Evolutionary conservation across 2,888 invertebrate genomes (phyloP).

Genomic region (Drosophila koepferae): DNA sequence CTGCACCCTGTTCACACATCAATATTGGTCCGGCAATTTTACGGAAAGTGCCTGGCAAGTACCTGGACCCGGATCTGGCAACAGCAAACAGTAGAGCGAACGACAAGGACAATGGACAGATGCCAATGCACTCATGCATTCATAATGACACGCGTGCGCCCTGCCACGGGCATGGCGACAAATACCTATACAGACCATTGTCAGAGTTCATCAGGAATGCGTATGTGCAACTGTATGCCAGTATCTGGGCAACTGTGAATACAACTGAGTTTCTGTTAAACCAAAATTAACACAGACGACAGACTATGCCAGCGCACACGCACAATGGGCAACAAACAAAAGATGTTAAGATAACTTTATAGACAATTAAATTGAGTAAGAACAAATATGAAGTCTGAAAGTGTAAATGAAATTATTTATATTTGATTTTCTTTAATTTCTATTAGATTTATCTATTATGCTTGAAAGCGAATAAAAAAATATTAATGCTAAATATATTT

Average conservation of each 20-base stretch:
- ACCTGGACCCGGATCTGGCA: conserved; percentile 11
- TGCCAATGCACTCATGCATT: conserved; percentile 67
- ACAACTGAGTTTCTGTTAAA: conserved; percentile 17
- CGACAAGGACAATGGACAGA: conserved; percentile 64
- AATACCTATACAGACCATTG: conserved; percentile 8
- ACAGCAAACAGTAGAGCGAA: conserved; percentile 18
- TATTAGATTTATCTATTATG: no score
- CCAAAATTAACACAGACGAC: conserved; percentile 18
- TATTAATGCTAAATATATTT: no score
- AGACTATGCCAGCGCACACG: neutral
- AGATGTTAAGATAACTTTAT: neutral
- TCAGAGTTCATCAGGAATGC: conserved; percentile 39
- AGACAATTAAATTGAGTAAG: no score
- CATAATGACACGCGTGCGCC: conserved; percentile 51
- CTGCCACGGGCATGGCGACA: neutral
- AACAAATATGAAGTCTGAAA: no score
- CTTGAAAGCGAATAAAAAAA: no score
- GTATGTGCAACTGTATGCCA: conserved; percentile 23
- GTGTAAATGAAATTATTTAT: no score
- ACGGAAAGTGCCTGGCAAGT: conserved; percentile 13
- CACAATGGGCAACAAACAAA: conserved; percentile 19
- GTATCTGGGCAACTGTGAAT: conserved; percentile 16
- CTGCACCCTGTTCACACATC: conserved; percentile 27
- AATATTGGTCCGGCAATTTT: conserved; percentile 49
- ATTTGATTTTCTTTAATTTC: no score